Evolutionary conservation across 2,888 invertebrate genomes (phyloP).

Genomic region (Euplexia lucipara): DNA sequence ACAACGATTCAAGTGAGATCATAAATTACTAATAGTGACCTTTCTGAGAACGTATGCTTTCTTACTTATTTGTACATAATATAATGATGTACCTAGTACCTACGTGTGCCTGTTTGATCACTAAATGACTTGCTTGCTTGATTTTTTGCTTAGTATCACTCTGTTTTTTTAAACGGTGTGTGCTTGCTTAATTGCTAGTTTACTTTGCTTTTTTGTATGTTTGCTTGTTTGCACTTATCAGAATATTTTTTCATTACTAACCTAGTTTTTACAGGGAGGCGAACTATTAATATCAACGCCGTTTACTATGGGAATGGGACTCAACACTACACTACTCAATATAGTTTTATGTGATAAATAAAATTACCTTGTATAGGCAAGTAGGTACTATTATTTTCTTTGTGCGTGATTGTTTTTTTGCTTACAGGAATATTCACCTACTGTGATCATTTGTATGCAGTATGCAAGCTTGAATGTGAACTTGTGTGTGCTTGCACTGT

Average conservation of each 20-base stretch:
- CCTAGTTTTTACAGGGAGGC: too few species aligned
- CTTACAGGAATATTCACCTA: slow-evolving; percentile 12
- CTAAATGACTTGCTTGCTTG: slow-evolving; percentile 23
- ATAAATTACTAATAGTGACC: background rate
- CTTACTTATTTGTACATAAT: background rate
- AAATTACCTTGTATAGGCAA: background rate
- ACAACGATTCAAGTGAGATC: background rate
- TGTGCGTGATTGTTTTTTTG: slow-evolving; percentile 1
- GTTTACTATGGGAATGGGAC: too few species aligned
- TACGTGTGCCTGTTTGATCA: slow-evolving; percentile 2
- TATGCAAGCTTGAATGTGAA: slow-evolving; percentile 1
- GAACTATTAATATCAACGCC: too few species aligned
- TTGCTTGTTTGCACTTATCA: slow-evolving; percentile 8
- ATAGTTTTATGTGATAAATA: too few species aligned
- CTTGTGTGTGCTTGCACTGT: background rate
- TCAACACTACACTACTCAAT: too few species aligned
- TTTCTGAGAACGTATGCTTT: slow-evolving; percentile 4
- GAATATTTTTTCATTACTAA: too few species aligned
- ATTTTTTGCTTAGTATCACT: background rate
- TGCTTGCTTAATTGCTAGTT: background rate
- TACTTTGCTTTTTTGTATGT: slow-evolving; percentile 5
- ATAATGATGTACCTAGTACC: background rate
- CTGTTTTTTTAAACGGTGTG: background rate
- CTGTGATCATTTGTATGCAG: background rate
- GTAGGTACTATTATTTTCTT: slow-evolving; percentile 1